These are phyloP conservation scores for Brassicogethes aeneus DNA, from an alignment of 2,888 invertebrate genomes.

Conservation along the genomic window DNA sequence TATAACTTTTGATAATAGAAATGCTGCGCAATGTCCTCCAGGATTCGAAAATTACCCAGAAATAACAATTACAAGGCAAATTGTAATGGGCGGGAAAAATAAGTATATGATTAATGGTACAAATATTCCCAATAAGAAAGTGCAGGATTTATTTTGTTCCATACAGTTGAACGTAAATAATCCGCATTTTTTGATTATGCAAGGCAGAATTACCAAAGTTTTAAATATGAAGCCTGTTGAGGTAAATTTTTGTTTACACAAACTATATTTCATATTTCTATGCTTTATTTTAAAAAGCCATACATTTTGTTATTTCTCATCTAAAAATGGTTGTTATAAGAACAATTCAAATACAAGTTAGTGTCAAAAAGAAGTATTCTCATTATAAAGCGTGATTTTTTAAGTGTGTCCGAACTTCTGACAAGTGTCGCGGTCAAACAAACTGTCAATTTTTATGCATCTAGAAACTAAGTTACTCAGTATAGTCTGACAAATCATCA, in stretches of 20 bases:
- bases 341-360: too few species aligned
- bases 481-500: too few species aligned
- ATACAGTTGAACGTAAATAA: constrained; percentile 98
- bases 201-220: constrained; percentile 97
- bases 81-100: constrained; percentile 79
- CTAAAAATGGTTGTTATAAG: too few species aligned
- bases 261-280: constrained; percentile 5
- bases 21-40: constrained; percentile 71
- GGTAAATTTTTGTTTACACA: constrained; percentile 47
- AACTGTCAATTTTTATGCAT: too few species aligned
- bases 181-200: constrained; percentile 99
- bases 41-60: constrained; percentile 88
- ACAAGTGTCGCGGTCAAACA: too few species aligned
- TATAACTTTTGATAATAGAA: constrained; percentile 88
- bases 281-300: too few species aligned
- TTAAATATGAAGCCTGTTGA: constrained; percentile 98
- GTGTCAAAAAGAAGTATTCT: too few species aligned
- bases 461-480: too few species aligned
- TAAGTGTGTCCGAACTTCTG: too few species aligned
- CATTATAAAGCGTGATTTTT: too few species aligned
- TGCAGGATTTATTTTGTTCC: constrained; percentile 91
- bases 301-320: too few species aligned
- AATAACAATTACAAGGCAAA: constrained; percentile 86
- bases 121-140: constrained; percentile 80
- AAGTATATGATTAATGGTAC: constrained; percentile 92